Evolutionary conservation across 2,888 invertebrate genomes (phyloP).

Genomic region (Tolmerus cingulatus): DNA sequence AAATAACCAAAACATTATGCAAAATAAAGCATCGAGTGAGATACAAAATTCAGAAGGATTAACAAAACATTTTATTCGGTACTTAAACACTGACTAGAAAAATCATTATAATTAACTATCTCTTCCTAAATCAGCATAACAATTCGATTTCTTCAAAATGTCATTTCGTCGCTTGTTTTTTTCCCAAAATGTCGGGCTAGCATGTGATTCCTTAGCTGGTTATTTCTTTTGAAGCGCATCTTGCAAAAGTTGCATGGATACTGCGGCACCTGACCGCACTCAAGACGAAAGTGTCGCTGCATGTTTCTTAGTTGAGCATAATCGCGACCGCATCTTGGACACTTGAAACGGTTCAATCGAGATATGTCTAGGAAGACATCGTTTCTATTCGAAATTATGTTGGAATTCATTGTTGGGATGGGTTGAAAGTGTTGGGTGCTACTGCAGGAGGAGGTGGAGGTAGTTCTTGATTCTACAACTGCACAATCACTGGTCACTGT

Average conservation of each 20-base stretch:
- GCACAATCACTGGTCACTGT: not conserved
- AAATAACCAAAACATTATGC: not conserved
- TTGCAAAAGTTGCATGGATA: conserved; percentile 73
- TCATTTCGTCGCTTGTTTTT: not conserved
- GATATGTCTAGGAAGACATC: conserved; percentile 6
- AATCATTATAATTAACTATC: conserved; percentile 11
- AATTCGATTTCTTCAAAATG: not conserved
- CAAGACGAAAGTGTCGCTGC: conserved; percentile 61
- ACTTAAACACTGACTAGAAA: conserved; percentile 32
- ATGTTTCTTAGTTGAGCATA: conserved; percentile 66
- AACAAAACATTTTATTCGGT: conserved; percentile 31
- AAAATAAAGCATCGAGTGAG: not conserved
- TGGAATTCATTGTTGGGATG: conserved; percentile 29
- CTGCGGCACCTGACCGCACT: conserved; percentile 76
- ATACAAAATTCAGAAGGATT: conserved; percentile 31
- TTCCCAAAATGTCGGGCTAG: conserved; percentile 44
- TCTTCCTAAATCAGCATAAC: not conserved
- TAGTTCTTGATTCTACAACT: not conserved
- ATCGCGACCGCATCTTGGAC: conserved; percentile 64
- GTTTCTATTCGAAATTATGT: not conserved
- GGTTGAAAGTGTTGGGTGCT: conserved; percentile 5
- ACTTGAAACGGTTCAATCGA: conserved; percentile 52
- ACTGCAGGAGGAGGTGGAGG: not conserved
- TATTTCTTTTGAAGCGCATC: conserved; percentile 51
- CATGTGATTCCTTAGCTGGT: conserved; percentile 51